A percentile compares a stretch with the other conserved stretches of the same genome.
Conservation (phyloP, 2,113 vertebrate genomes). For the Helogale parvula region DNA sequence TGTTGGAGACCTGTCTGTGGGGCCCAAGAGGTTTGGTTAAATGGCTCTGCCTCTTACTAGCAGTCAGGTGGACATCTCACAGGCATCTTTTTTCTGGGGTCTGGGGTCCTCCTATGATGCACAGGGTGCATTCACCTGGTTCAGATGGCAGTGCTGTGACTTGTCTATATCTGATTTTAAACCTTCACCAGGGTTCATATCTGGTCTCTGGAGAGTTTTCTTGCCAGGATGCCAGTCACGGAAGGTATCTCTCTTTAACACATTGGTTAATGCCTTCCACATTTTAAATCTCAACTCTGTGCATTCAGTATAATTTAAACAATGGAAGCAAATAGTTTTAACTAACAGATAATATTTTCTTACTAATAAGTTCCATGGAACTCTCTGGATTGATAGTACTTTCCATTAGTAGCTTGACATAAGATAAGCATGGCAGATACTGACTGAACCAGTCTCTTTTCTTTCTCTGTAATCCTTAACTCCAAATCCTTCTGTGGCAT, state of each 20-base stretch:
- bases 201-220: background rate
- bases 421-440: background rate
- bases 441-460: background rate
- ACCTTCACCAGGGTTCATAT: background rate
- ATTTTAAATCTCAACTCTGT: background rate
- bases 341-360: background rate
- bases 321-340: background rate
- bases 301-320: slow-evolving; percentile 37
- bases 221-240: background rate
- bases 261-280: background rate
- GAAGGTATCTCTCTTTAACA: background rate
- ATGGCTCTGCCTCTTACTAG: background rate
- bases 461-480: background rate
- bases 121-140: background rate
- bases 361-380: background rate
- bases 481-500: background rate
- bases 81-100: background rate
- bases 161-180: background rate
- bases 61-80: background rate
- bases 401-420: background rate
- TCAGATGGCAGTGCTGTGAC: background rate
- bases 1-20: background rate
- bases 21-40: background rate
- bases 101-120: background rate
- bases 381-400: background rate